Evolutionary conservation across 2,888 invertebrate species (phyloP).

Genomic region (Drosophila anceps): DNA sequence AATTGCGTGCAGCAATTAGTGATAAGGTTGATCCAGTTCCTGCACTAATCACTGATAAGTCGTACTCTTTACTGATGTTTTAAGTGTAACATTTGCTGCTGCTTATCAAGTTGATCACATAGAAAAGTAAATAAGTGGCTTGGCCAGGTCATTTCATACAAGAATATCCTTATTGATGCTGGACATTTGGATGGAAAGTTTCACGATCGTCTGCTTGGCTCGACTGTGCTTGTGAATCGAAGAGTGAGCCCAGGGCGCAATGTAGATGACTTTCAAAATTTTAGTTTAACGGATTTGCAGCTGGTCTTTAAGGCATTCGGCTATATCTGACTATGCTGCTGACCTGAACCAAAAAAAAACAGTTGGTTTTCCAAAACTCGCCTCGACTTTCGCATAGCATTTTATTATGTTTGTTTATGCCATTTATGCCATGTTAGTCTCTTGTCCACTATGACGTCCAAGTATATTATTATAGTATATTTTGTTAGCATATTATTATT

Average conservation of each 20-base stretch:
- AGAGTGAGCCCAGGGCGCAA: not conserved
- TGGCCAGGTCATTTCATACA: not conserved
- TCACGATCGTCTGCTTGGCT: not conserved
- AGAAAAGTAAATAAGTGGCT: no score
- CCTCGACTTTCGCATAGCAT: no score
- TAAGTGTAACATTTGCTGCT: not conserved
- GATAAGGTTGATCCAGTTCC: not conserved
- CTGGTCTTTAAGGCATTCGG: not conserved
- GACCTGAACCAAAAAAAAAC: no score
- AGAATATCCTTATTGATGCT: not conserved
- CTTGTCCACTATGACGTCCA: not conserved
- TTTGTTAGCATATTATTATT: no score
- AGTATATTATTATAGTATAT: no score
- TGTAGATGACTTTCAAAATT: not conserved
- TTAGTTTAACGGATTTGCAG: not conserved
- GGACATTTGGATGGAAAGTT: no score
- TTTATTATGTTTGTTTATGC: no score
- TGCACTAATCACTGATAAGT: not conserved
- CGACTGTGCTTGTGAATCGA: no score
- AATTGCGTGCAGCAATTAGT: slow-evolving; percentile 9
- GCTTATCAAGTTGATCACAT: no score
- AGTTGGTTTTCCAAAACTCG: no score
- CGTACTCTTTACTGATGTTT: no score
- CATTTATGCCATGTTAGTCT: no score
- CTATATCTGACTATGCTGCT: not conserved